Conservation (phyloP, 2,888 invertebrate genomes). For the Cremastobaeus sp. region DNA sequence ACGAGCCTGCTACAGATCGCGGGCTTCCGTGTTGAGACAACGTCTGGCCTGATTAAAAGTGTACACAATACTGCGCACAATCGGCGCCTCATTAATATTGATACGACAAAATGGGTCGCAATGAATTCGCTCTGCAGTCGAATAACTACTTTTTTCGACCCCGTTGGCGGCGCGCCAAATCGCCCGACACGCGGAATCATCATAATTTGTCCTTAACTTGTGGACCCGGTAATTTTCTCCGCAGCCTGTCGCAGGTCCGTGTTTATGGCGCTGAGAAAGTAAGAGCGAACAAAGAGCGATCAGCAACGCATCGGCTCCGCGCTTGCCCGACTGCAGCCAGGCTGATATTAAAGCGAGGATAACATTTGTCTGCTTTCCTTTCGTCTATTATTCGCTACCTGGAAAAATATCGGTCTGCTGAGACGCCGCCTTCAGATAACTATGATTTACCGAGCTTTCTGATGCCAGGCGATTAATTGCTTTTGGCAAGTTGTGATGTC, state of each 20-base stretch:
- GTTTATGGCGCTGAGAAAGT: too few species aligned
- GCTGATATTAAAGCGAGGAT: too few species aligned
- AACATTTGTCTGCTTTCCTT: too few species aligned
- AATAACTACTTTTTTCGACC: slow-evolving; percentile 33
- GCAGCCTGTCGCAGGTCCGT: neutral
- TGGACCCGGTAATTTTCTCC: slow-evolving; percentile 16
- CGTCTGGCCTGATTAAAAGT: neutral
- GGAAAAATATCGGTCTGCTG: too few species aligned
- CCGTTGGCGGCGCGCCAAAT: slow-evolving; percentile 44
- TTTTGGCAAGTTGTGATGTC: too few species aligned
- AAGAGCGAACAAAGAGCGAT: too few species aligned
- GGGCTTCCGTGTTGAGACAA: slow-evolving; percentile 20
- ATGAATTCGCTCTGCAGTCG: neutral
- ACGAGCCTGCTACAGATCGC: neutral
- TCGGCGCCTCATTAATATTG: slow-evolving; percentile 1
- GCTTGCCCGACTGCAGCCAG: too few species aligned
- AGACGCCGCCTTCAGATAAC: too few species aligned
- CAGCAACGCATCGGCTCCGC: neutral
- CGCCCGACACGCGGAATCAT: slow-evolving; percentile 28
- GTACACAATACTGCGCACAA: neutral
- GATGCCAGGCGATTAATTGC: too few species aligned
- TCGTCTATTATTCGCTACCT: too few species aligned
- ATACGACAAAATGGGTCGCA: slow-evolving; percentile 2
- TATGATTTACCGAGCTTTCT: too few species aligned
- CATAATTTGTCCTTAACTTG: slow-evolving; percentile 45